Percentiles rank a stretch among this genome's conserved stretches.
phyloP scores from a whole-genome alignment of 2,797 vertebrate genomes.

The Nasua narica region DNA sequence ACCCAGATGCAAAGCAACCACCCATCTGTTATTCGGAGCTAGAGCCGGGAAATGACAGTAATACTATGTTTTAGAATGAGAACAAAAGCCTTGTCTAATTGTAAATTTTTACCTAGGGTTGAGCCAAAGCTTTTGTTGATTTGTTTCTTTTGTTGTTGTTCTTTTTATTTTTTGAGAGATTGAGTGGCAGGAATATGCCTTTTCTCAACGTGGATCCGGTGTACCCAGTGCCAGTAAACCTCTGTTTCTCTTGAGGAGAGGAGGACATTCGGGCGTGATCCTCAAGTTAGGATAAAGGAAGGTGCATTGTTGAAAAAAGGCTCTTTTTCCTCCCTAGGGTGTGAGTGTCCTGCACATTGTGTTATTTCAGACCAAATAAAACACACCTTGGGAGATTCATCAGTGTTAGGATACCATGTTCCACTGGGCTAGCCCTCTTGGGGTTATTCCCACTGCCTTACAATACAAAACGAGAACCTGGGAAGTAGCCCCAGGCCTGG shows the following conservation, averaged over 20 bases:
- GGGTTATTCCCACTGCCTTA: not conserved
- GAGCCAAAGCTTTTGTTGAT: slow-evolving; percentile 37
- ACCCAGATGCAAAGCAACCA: slow-evolving; percentile 35
- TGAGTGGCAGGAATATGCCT: not conserved
- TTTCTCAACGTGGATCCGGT: not conserved
- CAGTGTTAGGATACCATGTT: not conserved
- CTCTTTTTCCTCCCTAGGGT: not conserved
- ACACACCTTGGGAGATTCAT: slow-evolving; percentile 9
- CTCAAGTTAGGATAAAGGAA: not conserved
- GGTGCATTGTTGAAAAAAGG: not conserved
- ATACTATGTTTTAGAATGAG: not conserved
- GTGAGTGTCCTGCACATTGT: not conserved
- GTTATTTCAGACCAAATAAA: slow-evolving; percentile 14
- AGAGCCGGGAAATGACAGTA: not conserved
- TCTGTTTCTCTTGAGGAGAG: not conserved
- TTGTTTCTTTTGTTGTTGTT: not conserved
- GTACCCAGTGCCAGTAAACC: not conserved
- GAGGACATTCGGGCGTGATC: not conserved
- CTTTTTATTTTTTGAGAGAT: not conserved
- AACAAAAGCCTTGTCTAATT: slow-evolving; percentile 41
- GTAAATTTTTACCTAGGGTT: slow-evolving; percentile 48
- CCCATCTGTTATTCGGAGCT: not conserved
- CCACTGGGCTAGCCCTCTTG: not conserved
- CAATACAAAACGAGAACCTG: not conserved
- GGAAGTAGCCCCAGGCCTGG: not conserved